Conservation (phyloP, 2,888 invertebrate species). For the Pseudeuparius sepicola region DNA sequence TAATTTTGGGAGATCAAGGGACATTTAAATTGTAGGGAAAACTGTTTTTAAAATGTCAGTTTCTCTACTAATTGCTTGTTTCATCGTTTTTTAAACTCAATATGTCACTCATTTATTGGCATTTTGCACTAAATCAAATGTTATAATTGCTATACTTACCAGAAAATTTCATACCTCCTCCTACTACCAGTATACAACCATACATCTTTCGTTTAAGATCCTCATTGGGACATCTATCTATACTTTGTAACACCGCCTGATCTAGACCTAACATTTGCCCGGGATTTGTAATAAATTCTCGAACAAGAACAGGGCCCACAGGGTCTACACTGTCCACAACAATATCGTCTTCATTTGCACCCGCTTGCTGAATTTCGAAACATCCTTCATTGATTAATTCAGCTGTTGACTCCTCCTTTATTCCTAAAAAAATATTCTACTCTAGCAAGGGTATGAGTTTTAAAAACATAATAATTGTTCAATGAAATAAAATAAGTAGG, state of each 20-base stretch:
- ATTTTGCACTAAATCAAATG: too few species aligned
- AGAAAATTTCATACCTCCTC: slow-evolving; percentile 82
- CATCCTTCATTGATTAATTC: slow-evolving; percentile 41
- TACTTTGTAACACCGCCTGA: slow-evolving; percentile 83
- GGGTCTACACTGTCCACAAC: slow-evolving; percentile 56
- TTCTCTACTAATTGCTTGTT: too few species aligned
- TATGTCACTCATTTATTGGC: too few species aligned
- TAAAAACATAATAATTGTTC: too few species aligned
- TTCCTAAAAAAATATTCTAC: slow-evolving; percentile 38
- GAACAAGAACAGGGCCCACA: slow-evolving; percentile 34
- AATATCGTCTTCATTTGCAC: slow-evolving; percentile 56
- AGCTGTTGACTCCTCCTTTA: slow-evolving; percentile 48
- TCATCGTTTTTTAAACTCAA: too few species aligned
- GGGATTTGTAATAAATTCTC: slow-evolving; percentile 60
- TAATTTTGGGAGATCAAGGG: too few species aligned
- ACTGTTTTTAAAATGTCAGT: too few species aligned
- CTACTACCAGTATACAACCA: slow-evolving; percentile 82
- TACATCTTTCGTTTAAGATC: slow-evolving; percentile 92
- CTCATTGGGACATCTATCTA: slow-evolving; percentile 62
- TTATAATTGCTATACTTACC: too few species aligned
- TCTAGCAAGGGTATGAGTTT: slow-evolving; percentile 31
- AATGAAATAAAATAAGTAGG: too few species aligned
- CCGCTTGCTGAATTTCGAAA: slow-evolving; percentile 45
- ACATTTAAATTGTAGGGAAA: too few species aligned
- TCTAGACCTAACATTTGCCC: slow-evolving; percentile 81